Base-by-base conservation (phyloP, 1,140 invertebrate species). In the Listronotus oregonensis region DNA sequence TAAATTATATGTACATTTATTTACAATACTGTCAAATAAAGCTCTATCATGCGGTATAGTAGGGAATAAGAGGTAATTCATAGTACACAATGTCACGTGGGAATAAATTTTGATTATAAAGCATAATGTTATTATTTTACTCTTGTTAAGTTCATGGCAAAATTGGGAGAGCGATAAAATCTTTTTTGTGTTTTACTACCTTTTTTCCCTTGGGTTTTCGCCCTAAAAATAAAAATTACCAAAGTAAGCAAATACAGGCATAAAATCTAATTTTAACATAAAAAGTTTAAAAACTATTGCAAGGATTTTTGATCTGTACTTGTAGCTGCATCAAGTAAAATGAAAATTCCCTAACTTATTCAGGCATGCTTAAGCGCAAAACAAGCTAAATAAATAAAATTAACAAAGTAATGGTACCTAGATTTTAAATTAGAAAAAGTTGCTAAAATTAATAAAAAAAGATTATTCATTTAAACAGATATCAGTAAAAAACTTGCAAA, bases 161-260 rank as follows among this genome's bases (percentile, higher is more conserved):
- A 42, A 17, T 56, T 12, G 39, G 54, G 18, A 31, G 37, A 17
- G 34, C n/a, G 12, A 15, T 42, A 6, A 4, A 14, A 12, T 56
- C 34, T 51, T 51, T 51, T 51, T 51, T 51, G 21, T n/a, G 11
- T 51, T 31, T 31, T 51, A 51, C 21, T 51, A 51, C 49, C 31
- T 46, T 46, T 51, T 51, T 34, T 51, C 21, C 10, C 49, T 32
- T 51, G 49, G 49, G 10, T 6, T 31, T 51, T 51, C 31, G 21
- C 49, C 49, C 49, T 51, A 56, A 56, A 56, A 44, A 56, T 21
- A 42, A 40, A 40, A 56, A 56, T 32, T 14, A 14, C 9, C 14
- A 44, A 56, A 40, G 8, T 42, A 56, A 56, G 37, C 14, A 17
- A 17, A 56, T 7, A 42, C 12, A 14, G 5, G 5, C 21, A 1